These are phyloP conservation scores for Psephotus haematonotus DNA, from an alignment of 2,113 vertebrate species.

Conservation along the genomic window DNA sequence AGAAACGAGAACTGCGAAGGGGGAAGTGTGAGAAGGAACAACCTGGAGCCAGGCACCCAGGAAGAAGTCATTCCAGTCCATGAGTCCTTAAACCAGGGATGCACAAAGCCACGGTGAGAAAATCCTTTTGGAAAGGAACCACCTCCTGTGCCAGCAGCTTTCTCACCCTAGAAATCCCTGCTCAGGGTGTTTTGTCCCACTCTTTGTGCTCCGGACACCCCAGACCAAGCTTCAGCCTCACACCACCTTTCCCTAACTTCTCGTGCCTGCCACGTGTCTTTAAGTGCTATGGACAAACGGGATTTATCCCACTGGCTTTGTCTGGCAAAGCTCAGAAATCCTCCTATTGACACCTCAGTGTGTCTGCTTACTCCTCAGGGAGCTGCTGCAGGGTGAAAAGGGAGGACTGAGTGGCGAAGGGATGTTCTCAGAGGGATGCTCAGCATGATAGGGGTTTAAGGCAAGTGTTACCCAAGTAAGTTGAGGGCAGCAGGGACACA, in stretches of 20 bases:
- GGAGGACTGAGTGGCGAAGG: not conserved
- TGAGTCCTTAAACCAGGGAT: not conserved
- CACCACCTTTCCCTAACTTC: not conserved
- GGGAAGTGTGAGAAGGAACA: not conserved
- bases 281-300: not conserved
- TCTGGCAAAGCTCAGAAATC: not conserved
- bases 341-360: accelerated
- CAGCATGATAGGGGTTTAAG: not conserved
- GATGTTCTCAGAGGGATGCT: not conserved
- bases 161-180: not conserved
- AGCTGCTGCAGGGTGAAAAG: not conserved
- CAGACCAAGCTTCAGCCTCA: not conserved
- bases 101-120: accelerated
- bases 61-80: not conserved
- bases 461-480: not conserved
- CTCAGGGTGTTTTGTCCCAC: not conserved
- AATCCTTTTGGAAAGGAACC: not conserved
- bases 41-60: not conserved
- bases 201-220: accelerated
- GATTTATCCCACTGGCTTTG: accelerated
- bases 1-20: not conserved
- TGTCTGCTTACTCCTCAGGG: not conserved
- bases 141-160: not conserved
- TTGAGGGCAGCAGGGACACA: not conserved
- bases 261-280: not conserved